Base-by-base conservation (phyloP, 1,140 invertebrate species). In the Chlorops oryzae region DNA sequence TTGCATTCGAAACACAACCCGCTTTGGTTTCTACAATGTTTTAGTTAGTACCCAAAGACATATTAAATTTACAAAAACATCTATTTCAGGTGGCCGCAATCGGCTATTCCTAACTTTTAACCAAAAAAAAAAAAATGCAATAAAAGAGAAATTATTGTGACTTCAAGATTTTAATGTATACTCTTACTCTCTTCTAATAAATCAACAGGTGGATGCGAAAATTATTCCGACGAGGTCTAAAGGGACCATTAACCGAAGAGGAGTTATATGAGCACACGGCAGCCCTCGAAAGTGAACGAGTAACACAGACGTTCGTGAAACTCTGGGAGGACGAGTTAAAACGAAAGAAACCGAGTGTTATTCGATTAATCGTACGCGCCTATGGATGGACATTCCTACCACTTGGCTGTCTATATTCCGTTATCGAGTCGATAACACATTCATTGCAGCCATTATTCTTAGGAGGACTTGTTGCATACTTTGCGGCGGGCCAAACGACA, bases 371-470 rank as follows among this genome's bases (percentile, higher is more conserved):
- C 17, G 55, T 74, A 5, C 75, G 63, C 56, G 75, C 75, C 20
- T 83, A 81, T 58, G 80, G 80, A 5, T 44, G 54, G 6, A 60
- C 72, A 20, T 68, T 80, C 27, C 48, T 80, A 23, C 50, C 77
- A 2, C 73, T 77, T 39, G 81, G 80, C 12, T 12, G 80, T 21
- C 27, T 75, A 4, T 65, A 78, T 38, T 74, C 75, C 2, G 25
- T 80, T 12, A 61, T 75, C 43, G 81, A 82, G 63, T 73, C 78
- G 27, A 35, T 70, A 27, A 60, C 80, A 42, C 78, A 78, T 78
- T 81, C 85, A 28, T 68, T 78, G 15, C 84, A 85, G 59, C 86
- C 87, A 2, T 54, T 87, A 51, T 83, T 81, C 47, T 72, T 90
- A 1, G 85, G 83, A 9, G 72, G 75, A 2, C 60, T 91, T 12